Evolutionary conservation across 2,797 vertebrate species (phyloP), one percentile per base, ranked within the genome.

Genomic region (Phalanger gymnotis): DNA sequence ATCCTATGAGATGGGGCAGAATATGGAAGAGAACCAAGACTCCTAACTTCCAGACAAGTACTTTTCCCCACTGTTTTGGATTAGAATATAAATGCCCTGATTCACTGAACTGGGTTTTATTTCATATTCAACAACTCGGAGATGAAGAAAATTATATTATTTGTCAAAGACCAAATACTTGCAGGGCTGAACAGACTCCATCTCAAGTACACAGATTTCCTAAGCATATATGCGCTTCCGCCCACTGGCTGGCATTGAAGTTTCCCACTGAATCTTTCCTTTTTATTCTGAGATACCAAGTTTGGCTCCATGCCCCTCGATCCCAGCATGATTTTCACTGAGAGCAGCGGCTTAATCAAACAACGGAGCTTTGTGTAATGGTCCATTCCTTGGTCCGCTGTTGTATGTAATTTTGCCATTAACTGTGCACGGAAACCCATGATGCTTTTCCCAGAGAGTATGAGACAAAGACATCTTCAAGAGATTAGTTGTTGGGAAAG

Each of bases 241-340:
- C 34, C 25, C 10, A 90, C 81, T 47, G 5, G 34, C 25, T 11
- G 31, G 30, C 30, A 9, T 28, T 57, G 61, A n/a, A 14, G 16
- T 66, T 56, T 73, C 4, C 54, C 11, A 10, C 12, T 58, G 54
- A 13, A 27, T 10, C 40, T 56, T 73, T 9, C 81, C 34, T 9
- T n/a, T 52, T 51, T n/a, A 9, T 12, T 5, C 81, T 55, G 53
- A 47, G 56, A 10, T 9, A 61, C 13, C 93, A 53, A 7, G 3
- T 90, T 66, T 55, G 53, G 25, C n/a, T n/a, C 19, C 90, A 47
- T 52, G 25, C 40, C 16, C 34, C 61, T 81, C n/a, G 28, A n/a
- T 54, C 93, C 34, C 47, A 91, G 58, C 40, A 51, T 40, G 53
- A 91, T 92, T 94, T 94, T 91, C 56, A n/a, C 51, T n/a, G 92